Percentiles rank a stretch among this genome's conserved stretches.
Evolutionary conservation across 2,797 vertebrate species (phyloP).

Genomic region (Amniataba percoides): DNA sequence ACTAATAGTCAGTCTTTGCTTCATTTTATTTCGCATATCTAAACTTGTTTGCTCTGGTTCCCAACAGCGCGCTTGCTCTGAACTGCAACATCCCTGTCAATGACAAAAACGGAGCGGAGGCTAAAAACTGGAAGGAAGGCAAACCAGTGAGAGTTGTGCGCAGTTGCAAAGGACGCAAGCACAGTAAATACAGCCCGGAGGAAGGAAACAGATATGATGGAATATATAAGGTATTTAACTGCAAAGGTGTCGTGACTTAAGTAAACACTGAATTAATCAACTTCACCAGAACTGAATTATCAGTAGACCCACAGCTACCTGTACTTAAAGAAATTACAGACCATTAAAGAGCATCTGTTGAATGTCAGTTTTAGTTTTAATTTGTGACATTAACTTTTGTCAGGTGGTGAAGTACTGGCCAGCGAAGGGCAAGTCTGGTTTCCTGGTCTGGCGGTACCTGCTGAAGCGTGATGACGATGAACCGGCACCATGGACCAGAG

Average conservation of each 20-base stretch:
- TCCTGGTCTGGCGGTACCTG: constrained; percentile 96
- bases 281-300: background rate
- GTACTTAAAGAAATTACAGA: background rate
- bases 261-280: too few relatives aligned
- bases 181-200: constrained; percentile 93
- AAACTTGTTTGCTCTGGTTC: constrained; percentile 2
- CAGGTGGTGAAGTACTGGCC: constrained; percentile 98
- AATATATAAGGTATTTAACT: constrained; percentile 92
- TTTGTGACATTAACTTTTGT: background rate
- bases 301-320: background rate
- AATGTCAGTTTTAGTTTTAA: background rate
- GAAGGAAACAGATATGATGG: constrained; percentile 98
- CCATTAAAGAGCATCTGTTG: background rate
- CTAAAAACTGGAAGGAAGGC: constrained; percentile 94
- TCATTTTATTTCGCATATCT: background rate
- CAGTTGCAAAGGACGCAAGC: constrained; percentile 93
- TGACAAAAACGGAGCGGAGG: constrained; percentile 91
- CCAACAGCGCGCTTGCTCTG: constrained; percentile 91
- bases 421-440: constrained; percentile 96
- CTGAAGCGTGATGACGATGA: constrained; percentile 94
- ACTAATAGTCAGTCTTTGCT: background rate
- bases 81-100: constrained; percentile 95
- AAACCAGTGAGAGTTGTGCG: constrained; percentile 95
- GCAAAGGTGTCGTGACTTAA: background rate
- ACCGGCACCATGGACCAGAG: constrained; percentile 95